Evolutionary conservation across 2,113 vertebrate genomes (phyloP).

Genomic region (Semicossyphus pulcher): DNA sequence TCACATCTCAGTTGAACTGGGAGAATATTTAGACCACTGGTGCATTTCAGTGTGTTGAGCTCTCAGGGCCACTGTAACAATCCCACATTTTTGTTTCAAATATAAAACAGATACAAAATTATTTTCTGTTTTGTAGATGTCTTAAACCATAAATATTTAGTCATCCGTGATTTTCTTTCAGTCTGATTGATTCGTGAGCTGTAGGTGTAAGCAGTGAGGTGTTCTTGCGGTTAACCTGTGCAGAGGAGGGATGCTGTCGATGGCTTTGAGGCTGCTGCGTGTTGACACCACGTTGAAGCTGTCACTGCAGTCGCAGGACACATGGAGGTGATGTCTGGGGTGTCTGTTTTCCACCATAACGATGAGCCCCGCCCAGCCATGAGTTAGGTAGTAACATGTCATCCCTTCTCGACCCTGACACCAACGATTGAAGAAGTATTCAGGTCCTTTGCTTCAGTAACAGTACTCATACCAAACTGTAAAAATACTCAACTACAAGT

Average conservation of each 20-base stretch:
- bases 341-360: slow-evolving; percentile 97
- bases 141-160: no score
- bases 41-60: no score
- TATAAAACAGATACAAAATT: no score
- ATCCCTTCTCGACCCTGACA: slow-evolving; percentile 94
- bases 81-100: no score
- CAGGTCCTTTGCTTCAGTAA: not conserved
- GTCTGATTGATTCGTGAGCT: no score
- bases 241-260: slow-evolving; percentile 94
- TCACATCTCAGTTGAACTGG: not conserved
- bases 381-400: slow-evolving; percentile 97
- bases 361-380: slow-evolving; percentile 96
- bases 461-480: not conserved
- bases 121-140: not conserved
- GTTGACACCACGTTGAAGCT: slow-evolving; percentile 98
- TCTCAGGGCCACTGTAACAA: no score
- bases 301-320: slow-evolving; percentile 96
- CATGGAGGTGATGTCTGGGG: slow-evolving; percentile 92
- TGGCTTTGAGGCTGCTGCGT: slow-evolving; percentile 91
- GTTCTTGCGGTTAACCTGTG: slow-evolving; percentile 85
- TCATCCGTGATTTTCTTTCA: not conserved
- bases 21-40: not conserved
- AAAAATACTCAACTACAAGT: no score
- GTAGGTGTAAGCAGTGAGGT: accelerated
- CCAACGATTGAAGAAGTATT: not conserved